Evolutionary conservation across 64 coral and sea anemone species (phyloP).

Genomic region (Porites australiensis): DNA sequence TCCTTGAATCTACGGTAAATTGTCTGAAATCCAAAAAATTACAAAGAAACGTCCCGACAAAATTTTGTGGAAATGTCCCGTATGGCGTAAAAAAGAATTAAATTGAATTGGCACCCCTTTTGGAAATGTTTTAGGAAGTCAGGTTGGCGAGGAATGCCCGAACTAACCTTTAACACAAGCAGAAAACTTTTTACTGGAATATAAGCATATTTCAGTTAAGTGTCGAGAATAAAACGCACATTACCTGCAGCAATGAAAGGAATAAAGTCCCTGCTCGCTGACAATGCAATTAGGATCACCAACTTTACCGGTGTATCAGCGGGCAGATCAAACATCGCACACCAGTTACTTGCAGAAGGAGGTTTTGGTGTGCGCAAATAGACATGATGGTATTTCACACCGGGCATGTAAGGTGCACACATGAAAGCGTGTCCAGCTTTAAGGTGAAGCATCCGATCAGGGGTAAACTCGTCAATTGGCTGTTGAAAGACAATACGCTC

Average conservation of each 20-base stretch:
- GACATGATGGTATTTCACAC: conserved; percentile 74
- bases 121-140: no score
- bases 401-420: conserved; percentile 50
- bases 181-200: no score
- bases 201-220: neutral
- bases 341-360: conserved; percentile 48
- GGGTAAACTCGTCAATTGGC: neutral
- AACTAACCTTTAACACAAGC: no score
- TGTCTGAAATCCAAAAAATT: no score
- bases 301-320: conserved; percentile 59
- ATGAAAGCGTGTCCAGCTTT: conserved; percentile 63
- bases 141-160: no score
- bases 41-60: no score
- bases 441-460: conserved; percentile 32
- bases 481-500: conserved; percentile 69
- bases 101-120: no score
- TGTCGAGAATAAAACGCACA: neutral
- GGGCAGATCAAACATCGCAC: conserved; percentile 55
- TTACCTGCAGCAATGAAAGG: conserved; percentile 79
- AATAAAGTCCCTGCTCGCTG: conserved; percentile 80
- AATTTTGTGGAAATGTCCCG: no score
- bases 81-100: no score
- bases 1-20: no score
- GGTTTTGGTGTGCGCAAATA: conserved; percentile 64
- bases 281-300: conserved; percentile 68